Evolutionary conservation across 2,113 vertebrate species (phyloP), one percentile per base, ranked within the genome.

Genomic region (Ondatra zibethicus): DNA sequence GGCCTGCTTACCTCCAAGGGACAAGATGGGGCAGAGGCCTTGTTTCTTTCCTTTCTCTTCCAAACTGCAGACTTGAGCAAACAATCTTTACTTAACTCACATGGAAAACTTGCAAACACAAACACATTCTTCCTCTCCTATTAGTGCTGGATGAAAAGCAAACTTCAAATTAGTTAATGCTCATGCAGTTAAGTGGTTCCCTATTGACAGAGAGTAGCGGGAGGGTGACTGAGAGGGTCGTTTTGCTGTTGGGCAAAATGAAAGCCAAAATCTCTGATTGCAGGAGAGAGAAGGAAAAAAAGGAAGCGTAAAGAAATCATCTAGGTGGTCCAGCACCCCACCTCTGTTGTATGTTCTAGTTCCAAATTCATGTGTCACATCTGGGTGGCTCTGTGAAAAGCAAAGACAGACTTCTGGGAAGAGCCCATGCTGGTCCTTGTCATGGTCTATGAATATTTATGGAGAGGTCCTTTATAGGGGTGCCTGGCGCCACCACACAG

Each of bases 31-130:
- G 90, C 98, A 94, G 3, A 82, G 96, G 70, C 50, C 75, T 97
- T 95, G 75, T 96, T 93, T 96, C n/a, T n/a, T 96, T 88, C 45
- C 72, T 95, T 97, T 93, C 16, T 92, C 76, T 89, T 97, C 89
- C 92, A 97, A 97, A 66, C 91, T 96, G 96, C 93, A 98, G 78
- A 97, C 97, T 97, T 97, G 97, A 97, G 94, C 96, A 97, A 98
- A 98, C 97, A 98, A 81, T 97, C 97, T 97, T 84, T 91, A 84
- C 89, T 97, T 97, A 96, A 97, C 96, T 96, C 97, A 96, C 96
- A 96, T 96, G 98, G 98, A 98, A 98, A 98, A 97, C 91, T 97
- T 97, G 96, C 95, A 97, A 97, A 98, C 97, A 97, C 96, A 98
- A 98, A 98, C 95, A 97, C 96, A 98, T 97, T 98, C 97, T 92